Evolutionary conservation across 2,113 vertebrate species (phyloP).

Genomic region (Colinus virginianus): DNA sequence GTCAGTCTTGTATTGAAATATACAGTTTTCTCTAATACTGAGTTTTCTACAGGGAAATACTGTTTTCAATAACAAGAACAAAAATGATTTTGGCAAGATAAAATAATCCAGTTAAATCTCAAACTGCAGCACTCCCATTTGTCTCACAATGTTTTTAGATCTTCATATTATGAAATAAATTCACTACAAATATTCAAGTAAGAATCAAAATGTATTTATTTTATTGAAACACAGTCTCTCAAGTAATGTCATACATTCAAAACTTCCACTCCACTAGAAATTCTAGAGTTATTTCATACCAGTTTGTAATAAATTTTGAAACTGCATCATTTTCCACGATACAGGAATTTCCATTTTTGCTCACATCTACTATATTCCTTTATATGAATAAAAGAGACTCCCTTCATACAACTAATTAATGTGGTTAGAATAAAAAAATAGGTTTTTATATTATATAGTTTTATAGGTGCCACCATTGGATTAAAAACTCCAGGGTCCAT

Average conservation of each 20-base stretch:
- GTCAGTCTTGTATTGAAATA: background rate
- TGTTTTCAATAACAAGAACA: background rate
- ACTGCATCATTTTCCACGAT: background rate
- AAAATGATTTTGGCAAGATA: background rate
- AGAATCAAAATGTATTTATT: background rate
- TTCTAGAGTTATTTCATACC: background rate
- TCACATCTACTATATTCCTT: background rate
- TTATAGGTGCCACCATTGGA: background rate
- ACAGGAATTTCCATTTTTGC: background rate
- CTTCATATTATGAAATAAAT: background rate
- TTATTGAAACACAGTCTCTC: background rate
- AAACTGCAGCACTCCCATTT: background rate
- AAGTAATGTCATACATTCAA: background rate
- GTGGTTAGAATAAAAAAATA: background rate
- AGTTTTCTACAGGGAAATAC: background rate
- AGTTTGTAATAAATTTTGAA: background rate
- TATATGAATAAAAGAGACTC: background rate
- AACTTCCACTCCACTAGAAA: background rate
- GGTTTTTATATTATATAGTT: background rate
- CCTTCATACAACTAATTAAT: background rate
- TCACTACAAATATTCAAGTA: background rate
- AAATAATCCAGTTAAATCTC: background rate
- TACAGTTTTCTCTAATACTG: background rate
- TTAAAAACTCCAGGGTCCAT: background rate
- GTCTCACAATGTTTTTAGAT: background rate